Conservation (phyloP, 1,140 invertebrate genomes). For the Venturia canescens region DNA sequence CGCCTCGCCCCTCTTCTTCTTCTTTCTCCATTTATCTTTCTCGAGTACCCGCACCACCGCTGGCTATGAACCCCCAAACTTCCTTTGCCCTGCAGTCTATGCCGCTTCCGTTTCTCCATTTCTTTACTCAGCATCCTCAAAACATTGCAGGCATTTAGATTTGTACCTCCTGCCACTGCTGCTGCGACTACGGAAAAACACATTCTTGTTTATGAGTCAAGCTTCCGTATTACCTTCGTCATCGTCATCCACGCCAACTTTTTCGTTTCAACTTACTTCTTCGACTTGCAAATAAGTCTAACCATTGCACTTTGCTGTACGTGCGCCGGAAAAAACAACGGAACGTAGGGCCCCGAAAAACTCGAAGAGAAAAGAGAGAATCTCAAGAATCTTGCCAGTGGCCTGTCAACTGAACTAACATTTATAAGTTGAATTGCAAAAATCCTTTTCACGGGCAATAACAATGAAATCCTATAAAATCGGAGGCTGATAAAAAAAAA, state of each 20-base stretch:
- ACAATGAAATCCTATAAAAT: no score
- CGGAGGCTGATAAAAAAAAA: no score
- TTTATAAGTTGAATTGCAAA: constrained; percentile 15
- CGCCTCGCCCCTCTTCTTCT: constrained; percentile 11
- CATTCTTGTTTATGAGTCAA: not conserved
- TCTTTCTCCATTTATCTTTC: constrained; percentile 42
- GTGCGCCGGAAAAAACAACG: no score
- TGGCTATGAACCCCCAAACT: not conserved
- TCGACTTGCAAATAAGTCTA: not conserved
- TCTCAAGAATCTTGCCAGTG: no score
- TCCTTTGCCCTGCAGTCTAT: not conserved
- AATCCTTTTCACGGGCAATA: not conserved
- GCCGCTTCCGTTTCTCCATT: not conserved
- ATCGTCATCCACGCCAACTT: not conserved
- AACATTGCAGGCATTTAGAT: constrained; percentile 46
- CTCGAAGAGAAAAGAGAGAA: no score
- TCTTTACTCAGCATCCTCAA: not conserved
- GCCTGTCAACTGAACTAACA: no score
- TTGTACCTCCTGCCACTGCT: not conserved
- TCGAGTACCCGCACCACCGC: not conserved
- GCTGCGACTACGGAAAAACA: not conserved
- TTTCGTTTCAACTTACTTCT: not conserved
- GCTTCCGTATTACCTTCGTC: constrained; percentile 8
- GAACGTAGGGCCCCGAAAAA: no score
- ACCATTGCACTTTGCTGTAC: not conserved